These are phyloP conservation scores for Todiramphus saurophagus DNA, from an alignment of 2,113 vertebrate genomes.

Conservation along the genomic window DNA sequence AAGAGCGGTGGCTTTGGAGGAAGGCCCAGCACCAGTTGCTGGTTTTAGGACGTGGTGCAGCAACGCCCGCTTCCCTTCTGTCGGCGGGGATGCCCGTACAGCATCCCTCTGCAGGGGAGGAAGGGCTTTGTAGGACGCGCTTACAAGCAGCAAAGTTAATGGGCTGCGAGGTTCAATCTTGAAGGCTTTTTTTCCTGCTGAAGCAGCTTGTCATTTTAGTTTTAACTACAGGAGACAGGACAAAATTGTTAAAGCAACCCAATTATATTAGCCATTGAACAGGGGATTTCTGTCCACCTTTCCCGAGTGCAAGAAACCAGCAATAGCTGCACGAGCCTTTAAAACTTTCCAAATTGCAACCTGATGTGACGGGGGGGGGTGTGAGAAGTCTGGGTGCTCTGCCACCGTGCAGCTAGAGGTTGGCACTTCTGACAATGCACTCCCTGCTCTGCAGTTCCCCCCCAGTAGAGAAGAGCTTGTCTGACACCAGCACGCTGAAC, in stretches of 20 bases:
- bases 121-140: constrained; percentile 74
- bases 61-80: constrained; percentile 45
- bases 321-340: background rate
- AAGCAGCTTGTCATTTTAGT: constrained; percentile 69
- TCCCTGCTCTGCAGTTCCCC: background rate
- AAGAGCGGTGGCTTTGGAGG: constrained; percentile 76
- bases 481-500: background rate
- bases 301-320: background rate
- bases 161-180: constrained; percentile 65
- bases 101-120: constrained; percentile 57
- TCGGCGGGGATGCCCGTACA: background rate
- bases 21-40: constrained; percentile 67
- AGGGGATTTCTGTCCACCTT: background rate
- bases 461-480: background rate
- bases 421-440: too few species aligned
- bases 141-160: constrained; percentile 74
- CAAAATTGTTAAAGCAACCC: constrained; percentile 58
- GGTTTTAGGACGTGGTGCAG: constrained; percentile 48
- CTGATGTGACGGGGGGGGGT: background rate
- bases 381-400: background rate
- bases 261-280: constrained; percentile 33
- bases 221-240: constrained; percentile 60
- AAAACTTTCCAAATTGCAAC: background rate
- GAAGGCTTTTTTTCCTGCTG: constrained; percentile 55
- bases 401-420: background rate